Percentiles rank a stretch among this genome's conserved stretches.
Conservation (phyloP, 2,113 vertebrate species). For the Platichthys stellatus region DNA sequence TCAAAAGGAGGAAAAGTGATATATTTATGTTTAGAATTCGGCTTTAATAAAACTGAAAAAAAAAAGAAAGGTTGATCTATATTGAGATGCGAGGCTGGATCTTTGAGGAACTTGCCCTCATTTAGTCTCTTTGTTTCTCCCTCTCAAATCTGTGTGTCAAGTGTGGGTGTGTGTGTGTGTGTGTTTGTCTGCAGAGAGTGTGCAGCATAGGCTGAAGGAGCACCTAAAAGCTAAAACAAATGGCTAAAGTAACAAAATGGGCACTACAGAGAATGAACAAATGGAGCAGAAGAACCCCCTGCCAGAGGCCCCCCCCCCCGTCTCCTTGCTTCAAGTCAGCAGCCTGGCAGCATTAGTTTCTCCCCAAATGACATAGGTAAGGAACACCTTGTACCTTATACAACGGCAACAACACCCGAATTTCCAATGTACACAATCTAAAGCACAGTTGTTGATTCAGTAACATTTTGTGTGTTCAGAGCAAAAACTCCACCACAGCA, state of each 20-base stretch:
- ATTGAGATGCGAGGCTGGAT: not conserved
- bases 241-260: constrained; percentile 59
- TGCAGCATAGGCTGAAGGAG: constrained; percentile 42
- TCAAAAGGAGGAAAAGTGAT: constrained; percentile 12
- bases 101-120: not conserved
- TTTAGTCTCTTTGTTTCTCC: constrained; percentile 19
- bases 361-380: not conserved
- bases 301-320: not conserved
- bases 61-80: not conserved
- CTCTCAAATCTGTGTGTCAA: constrained; percentile 7
- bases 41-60: no score
- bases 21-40: not conserved
- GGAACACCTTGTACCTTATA: not conserved
- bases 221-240: constrained; percentile 65
- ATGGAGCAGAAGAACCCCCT: constrained; percentile 56
- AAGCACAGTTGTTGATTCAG: not conserved
- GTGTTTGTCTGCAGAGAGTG: not conserved
- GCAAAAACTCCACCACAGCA: not conserved
- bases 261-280: constrained; percentile 48
- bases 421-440: not conserved
- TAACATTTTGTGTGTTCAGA: constrained; percentile 14
- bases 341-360: not conserved
- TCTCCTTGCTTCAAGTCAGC: constrained; percentile 28
- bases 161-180: not conserved
- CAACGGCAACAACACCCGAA: not conserved